A percentile compares a stretch with the other conserved stretches of the same genome.
These are phyloP conservation scores for Onthophagus sagittarius DNA, from an alignment of 2,888 invertebrate species.

Conservation along the genomic window DNA sequence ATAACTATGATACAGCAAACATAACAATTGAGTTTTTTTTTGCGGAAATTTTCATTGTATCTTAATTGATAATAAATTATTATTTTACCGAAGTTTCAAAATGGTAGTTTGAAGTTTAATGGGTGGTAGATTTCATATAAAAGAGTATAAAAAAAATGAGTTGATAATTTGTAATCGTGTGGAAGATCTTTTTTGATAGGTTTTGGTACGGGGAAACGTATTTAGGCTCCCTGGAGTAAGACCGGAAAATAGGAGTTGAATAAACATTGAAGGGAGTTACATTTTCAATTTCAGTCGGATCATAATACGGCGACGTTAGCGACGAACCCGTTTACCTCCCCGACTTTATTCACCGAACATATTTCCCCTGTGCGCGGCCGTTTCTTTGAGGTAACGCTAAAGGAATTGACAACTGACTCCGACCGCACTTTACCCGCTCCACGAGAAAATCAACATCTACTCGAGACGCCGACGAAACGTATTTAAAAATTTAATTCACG, in stretches of 20 bases:
- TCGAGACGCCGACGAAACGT: background rate
- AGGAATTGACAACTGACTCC: constrained; percentile 44
- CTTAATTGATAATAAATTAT: no score
- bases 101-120: no score
- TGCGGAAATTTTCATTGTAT: no score
- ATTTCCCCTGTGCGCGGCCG: constrained; percentile 50
- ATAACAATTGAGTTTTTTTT: no score
- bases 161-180: background rate
- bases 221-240: background rate
- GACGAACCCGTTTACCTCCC: constrained; percentile 34
- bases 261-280: constrained; percentile 11
- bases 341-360: constrained; percentile 42
- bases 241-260: background rate
- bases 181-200: background rate
- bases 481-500: no score
- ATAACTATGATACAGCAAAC: no score
- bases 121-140: no score
- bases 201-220: background rate
- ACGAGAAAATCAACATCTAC: constrained; percentile 23
- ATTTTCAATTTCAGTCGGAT: constrained; percentile 10
- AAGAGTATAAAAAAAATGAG: no score
- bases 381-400: constrained; percentile 47
- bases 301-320: constrained; percentile 10
- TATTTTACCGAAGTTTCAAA: no score
- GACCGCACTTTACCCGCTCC: constrained; percentile 21